Conservation (phyloP, 2,113 vertebrate species). For the Pluvialis apricaria region DNA sequence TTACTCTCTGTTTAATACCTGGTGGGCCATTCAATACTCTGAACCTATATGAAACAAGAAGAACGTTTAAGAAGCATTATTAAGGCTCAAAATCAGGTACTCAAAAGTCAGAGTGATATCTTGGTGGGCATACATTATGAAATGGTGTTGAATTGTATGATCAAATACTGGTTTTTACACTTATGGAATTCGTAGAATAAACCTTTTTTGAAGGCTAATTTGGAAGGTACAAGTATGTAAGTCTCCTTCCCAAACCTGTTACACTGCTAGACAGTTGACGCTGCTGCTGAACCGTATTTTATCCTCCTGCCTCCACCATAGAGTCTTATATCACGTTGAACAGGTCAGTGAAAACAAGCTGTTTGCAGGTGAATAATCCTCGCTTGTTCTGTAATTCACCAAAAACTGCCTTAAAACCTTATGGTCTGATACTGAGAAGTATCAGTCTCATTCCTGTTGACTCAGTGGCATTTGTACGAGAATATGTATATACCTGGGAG, state of each 20-base stretch:
- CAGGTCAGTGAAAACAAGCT: background rate
- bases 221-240: background rate
- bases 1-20: conserved; percentile 31
- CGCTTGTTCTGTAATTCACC: background rate
- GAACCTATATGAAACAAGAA: background rate
- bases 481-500: background rate
- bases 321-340: background rate
- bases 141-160: background rate
- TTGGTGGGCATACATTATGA: background rate
- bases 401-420: background rate
- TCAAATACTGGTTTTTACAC: background rate
- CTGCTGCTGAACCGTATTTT: background rate
- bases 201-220: background rate
- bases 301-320: background rate
- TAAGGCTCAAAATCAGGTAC: background rate
- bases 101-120: background rate
- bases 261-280: background rate
- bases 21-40: background rate
- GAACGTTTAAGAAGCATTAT: background rate
- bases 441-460: background rate
- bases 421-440: background rate
- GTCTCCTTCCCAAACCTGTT: background rate
- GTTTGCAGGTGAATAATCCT: background rate
- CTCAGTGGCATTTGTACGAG: background rate
- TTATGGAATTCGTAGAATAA: background rate